Conservation (phyloP, 2,113 vertebrate species). For the Paradoxurus hermaphroditus region DNA sequence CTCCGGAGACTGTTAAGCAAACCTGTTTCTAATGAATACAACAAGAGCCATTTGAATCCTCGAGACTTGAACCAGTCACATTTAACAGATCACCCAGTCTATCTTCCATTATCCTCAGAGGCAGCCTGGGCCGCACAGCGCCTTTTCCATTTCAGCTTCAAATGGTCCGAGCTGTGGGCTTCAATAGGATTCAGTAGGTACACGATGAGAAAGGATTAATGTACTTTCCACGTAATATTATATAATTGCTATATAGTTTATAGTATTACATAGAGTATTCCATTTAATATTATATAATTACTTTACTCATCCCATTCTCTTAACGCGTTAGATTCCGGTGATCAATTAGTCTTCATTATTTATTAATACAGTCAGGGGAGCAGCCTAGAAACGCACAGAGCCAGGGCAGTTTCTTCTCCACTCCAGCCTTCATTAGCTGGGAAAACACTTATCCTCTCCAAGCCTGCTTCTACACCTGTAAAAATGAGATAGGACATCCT, state of each 20-base stretch:
- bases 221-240: neutral
- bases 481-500: neutral
- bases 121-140: neutral
- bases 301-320: neutral
- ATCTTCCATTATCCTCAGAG: constrained; percentile 22
- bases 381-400: neutral
- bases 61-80: constrained; percentile 4
- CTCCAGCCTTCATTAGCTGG: neutral
- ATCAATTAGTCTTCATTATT: constrained; percentile 30
- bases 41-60: constrained; percentile 45
- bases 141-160: constrained; percentile 57
- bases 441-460: neutral
- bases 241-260: neutral
- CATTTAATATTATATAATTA: neutral
- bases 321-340: neutral
- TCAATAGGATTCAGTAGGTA: neutral
- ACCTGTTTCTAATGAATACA: constrained; percentile 61
- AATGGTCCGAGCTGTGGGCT: neutral
- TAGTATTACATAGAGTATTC: no score
- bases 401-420: neutral
- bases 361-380: neutral
- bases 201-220: neutral
- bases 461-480: neutral
- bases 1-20: constrained; percentile 70
- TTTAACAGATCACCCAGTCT: neutral